phyloP scores from a whole-genome alignment of 1,140 invertebrate species.

The Aphidius ervi region DNA sequence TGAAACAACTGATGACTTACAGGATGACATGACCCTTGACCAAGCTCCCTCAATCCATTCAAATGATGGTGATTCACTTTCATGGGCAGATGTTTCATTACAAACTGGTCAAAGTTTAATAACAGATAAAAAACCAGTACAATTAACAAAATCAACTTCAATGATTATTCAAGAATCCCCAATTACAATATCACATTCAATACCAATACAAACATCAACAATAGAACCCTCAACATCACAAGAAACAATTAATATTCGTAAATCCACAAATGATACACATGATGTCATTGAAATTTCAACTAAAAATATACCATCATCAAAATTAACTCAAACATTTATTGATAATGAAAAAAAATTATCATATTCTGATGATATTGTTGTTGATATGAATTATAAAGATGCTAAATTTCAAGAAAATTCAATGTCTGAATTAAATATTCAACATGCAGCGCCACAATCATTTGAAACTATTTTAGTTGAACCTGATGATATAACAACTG shows the following conservation, averaged over 20 bases:
- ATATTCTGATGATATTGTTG: slow-evolving; percentile 56
- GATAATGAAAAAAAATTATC: slow-evolving; percentile 14
- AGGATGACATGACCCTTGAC: slow-evolving; percentile 41
- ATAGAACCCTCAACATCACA: slow-evolving; percentile 31
- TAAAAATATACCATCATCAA: slow-evolving; percentile 53
- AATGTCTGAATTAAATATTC: slow-evolving; percentile 62
- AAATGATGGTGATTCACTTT: slow-evolving; percentile 33
- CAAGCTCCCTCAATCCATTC: slow-evolving; percentile 43
- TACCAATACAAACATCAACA: slow-evolving; percentile 24
- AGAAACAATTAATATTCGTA: slow-evolving; percentile 68
- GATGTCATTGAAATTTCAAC: slow-evolving; percentile 77
- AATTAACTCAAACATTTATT: slow-evolving; percentile 42
- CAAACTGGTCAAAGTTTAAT: slow-evolving; percentile 48
- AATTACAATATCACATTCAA: slow-evolving; percentile 20
- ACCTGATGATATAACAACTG: slow-evolving; percentile 72
- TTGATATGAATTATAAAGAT: slow-evolving; percentile 70
- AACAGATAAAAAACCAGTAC: slow-evolving; percentile 32
- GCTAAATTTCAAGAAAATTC: slow-evolving; percentile 50
- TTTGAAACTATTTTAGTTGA: slow-evolving; percentile 75
- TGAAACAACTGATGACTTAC: slow-evolving; percentile 29
- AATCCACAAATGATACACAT: slow-evolving; percentile 63
- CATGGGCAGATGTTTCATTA: slow-evolving; percentile 46
- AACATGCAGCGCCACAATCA: slow-evolving; percentile 64
- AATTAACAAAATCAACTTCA: slow-evolving; percentile 41
- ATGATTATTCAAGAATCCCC: slow-evolving; percentile 27